Evolutionary conservation across 1,140 invertebrate species (phyloP).

Genomic region (Procambarus virginalis): DNA sequence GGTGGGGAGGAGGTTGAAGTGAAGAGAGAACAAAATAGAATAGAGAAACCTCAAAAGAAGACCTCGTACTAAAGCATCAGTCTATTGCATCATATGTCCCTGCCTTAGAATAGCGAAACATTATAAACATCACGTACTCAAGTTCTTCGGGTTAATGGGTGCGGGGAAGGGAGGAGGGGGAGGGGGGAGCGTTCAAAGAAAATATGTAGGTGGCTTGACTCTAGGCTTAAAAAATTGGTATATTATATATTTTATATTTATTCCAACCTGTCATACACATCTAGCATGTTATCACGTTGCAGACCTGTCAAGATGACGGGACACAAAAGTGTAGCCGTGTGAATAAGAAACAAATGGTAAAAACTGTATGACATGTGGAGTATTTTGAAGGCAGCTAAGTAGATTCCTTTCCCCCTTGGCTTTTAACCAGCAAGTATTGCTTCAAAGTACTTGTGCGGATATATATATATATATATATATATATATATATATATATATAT

Average conservation of each 20-base stretch:
- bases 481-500: too few species aligned
- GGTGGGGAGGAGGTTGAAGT: neutral
- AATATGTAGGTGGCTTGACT: neutral
- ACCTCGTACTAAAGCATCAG: constrained; percentile 37
- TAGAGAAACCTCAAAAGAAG: constrained; percentile 5
- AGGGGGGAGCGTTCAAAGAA: neutral
- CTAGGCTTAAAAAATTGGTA: neutral
- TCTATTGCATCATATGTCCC: constrained; percentile 61
- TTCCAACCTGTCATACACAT: neutral
- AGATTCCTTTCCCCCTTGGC: neutral
- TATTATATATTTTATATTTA: neutral
- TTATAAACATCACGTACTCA: neutral
- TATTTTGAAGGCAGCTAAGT: neutral
- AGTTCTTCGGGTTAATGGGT: neutral
- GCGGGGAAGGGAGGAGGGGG: neutral
- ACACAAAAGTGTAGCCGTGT: too few species aligned
- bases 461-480: too few species aligned
- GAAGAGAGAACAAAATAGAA: neutral
- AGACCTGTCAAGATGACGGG: too few species aligned
- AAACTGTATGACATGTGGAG: neutral
- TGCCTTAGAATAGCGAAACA: constrained; percentile 24
- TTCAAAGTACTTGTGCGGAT: too few species aligned
- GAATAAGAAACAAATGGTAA: neutral
- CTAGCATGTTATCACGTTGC: neutral
- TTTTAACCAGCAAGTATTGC: neutral